These are phyloP conservation scores for Drosophila robusta DNA, from an alignment of 2,888 invertebrate genomes.

Conservation along the genomic window DNA sequence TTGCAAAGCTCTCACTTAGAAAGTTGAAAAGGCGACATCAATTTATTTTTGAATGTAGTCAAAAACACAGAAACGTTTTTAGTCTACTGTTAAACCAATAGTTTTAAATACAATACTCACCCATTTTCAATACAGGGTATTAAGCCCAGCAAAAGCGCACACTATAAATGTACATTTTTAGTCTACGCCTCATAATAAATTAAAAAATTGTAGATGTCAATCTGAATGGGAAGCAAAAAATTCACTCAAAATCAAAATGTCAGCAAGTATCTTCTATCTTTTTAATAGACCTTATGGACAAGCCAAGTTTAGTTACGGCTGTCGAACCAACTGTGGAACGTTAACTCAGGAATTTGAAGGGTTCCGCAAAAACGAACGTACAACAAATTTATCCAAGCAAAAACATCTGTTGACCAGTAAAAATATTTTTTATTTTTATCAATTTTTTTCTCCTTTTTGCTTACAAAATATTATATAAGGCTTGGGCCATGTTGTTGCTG, in stretches of 20 bases:
- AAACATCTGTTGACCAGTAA: slow-evolving; percentile 36
- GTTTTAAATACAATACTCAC: too few species aligned
- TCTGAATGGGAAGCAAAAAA: slow-evolving; percentile 1
- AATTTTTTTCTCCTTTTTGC: slow-evolving; percentile 8
- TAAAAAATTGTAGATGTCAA: slow-evolving; percentile 22
- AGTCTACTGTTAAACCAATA: too few species aligned
- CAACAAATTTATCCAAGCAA: slow-evolving; percentile 24
- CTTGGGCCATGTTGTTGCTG: slow-evolving; percentile 5
- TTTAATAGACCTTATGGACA: slow-evolving; percentile 5
- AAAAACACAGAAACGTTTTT: too few species aligned
- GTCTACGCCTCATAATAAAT: slow-evolving; percentile 15
- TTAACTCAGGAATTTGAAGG: slow-evolving; percentile 45
- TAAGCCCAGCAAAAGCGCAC: slow-evolving; percentile 11
- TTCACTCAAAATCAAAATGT: slow-evolving; percentile 3
- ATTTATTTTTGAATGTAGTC: too few species aligned
- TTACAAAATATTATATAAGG: slow-evolving; percentile 48
- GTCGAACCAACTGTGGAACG: slow-evolving; percentile 21
- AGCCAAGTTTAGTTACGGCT: slow-evolving; percentile 18
- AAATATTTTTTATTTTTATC: slow-evolving; percentile 14
- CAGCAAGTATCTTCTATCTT: slow-evolving; percentile 6
- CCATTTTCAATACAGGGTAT: not conserved
- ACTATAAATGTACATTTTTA: slow-evolving; percentile 12
- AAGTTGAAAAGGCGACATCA: too few species aligned
- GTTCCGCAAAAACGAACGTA: slow-evolving; percentile 20
- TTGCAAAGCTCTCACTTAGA: too few species aligned